Evolutionary conservation across 2,113 vertebrate species (phyloP).

Genomic region (Halcyon senegalensis): DNA sequence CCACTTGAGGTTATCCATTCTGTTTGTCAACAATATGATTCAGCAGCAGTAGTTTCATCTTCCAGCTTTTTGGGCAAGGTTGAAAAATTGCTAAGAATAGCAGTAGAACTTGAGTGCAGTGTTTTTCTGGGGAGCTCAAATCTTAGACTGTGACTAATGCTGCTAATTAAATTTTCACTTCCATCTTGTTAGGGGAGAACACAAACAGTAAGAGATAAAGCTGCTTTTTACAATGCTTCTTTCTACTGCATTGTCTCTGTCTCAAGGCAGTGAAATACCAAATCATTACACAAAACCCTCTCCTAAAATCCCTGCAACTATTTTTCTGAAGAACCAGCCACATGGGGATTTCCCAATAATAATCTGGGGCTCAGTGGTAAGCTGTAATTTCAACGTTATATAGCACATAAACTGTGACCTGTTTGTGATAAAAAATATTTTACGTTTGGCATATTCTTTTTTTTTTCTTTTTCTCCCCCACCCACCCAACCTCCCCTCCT

Average conservation of each 20-base stretch:
- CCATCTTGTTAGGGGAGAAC: background rate
- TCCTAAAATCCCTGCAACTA: background rate
- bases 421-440: background rate
- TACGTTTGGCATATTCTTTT: background rate
- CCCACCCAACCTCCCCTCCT: background rate
- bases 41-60: conserved; percentile 45
- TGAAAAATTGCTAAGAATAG: conserved; percentile 71
- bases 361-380: background rate
- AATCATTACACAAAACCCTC: background rate
- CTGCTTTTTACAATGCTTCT: background rate
- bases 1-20: conserved; percentile 11
- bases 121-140: conserved; percentile 39
- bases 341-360: background rate
- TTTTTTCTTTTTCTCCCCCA: background rate
- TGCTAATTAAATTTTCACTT: conserved; percentile 48
- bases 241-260: background rate
- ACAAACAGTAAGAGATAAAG: background rate
- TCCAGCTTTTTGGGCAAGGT: conserved; percentile 12
- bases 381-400: background rate
- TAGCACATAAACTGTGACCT: background rate
- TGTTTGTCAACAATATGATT: conserved; percentile 50
- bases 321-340: background rate
- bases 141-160: conserved; percentile 34
- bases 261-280: background rate
- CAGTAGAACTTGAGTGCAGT: conserved; percentile 30